A percentile compares a stretch with the other conserved stretches of the same genome.
These are phyloP conservation scores for Drosophila rubida DNA, from an alignment of 2,888 invertebrate genomes.

Conservation along the genomic window DNA sequence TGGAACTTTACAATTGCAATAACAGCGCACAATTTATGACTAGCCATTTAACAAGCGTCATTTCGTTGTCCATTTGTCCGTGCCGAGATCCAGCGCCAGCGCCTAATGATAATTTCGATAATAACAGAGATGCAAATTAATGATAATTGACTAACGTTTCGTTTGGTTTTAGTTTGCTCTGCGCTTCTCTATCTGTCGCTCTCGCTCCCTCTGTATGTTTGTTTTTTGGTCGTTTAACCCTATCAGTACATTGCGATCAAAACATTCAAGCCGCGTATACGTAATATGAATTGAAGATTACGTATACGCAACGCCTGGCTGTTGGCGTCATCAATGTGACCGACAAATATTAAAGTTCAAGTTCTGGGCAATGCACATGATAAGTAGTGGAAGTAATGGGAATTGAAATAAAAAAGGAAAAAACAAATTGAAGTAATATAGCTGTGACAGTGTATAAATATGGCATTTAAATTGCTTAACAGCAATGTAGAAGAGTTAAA, in stretches of 20 bases:
- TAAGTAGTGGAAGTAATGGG: slow-evolving; percentile 5
- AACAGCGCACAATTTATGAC: slow-evolving; percentile 38
- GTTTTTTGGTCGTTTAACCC: not conserved
- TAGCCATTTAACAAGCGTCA: slow-evolving; percentile 45
- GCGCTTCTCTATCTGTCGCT: not conserved
- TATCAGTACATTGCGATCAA: slow-evolving; percentile 35
- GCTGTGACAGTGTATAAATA: not conserved
- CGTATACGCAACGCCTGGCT: slow-evolving; percentile 54
- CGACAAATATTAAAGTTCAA: slow-evolving; percentile 48
- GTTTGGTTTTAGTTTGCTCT: slow-evolving; percentile 18
- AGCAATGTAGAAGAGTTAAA: not conserved
- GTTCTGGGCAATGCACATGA: slow-evolving; percentile 20
- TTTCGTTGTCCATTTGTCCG: slow-evolving; percentile 33
- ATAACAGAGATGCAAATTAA: slow-evolving; percentile 73
- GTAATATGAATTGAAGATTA: slow-evolving; percentile 19
- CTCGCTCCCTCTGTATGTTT: not conserved
- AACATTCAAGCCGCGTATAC: slow-evolving; percentile 48
- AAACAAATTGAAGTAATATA: not conserved
- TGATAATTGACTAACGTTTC: slow-evolving; percentile 65
- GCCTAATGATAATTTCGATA: slow-evolving; percentile 66
- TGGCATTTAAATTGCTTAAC: not conserved
- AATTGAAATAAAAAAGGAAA: slow-evolving; percentile 3
- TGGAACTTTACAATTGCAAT: slow-evolving; percentile 41
- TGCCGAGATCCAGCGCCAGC: slow-evolving; percentile 8
- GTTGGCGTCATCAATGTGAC: slow-evolving; percentile 39